Conservation (phyloP, 23 tunicate species). For the Ciona savignyi region DNA sequence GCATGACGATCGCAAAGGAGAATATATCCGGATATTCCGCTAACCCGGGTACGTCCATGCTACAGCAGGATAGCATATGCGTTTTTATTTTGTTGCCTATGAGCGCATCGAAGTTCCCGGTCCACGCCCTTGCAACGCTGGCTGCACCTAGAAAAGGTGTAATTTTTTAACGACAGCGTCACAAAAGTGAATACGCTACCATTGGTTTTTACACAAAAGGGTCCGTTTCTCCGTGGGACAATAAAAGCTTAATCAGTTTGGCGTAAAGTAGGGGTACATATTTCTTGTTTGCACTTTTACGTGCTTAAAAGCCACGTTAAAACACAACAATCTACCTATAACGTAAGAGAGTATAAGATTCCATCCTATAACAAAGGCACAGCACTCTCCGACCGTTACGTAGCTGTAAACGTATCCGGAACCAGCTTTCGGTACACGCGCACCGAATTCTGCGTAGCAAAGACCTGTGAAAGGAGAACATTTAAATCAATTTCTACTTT, state of each 20-base stretch:
- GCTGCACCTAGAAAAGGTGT: slow-evolving; percentile 70
- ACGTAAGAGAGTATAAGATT: slow-evolving; percentile 88
- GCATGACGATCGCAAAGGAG: slow-evolving; percentile 63
- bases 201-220: too few relatives aligned
- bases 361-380: slow-evolving; percentile 99
- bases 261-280: neutral
- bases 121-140: slow-evolving; percentile 97
- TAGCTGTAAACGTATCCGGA: slow-evolving; percentile 95
- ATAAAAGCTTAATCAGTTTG: neutral
- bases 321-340: slow-evolving; percentile 30
- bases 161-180: too few relatives aligned
- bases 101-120: slow-evolving; percentile 84
- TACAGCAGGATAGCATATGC: slow-evolving; percentile 41
- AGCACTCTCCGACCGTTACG: slow-evolving; percentile 94
- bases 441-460: slow-evolving; percentile 98
- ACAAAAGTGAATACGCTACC: too few relatives aligned
- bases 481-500: too few relatives aligned
- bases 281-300: neutral
- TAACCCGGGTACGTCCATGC: slow-evolving; percentile 40
- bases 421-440: slow-evolving; percentile 96
- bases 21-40: slow-evolving; percentile 89
- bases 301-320: too few relatives aligned
- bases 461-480: slow-evolving; percentile 50
- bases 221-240: too few relatives aligned
- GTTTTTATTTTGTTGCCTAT: slow-evolving; percentile 43